phyloP scores from a whole-genome alignment of 2,113 vertebrate species.

The Indicator maculatus region DNA sequence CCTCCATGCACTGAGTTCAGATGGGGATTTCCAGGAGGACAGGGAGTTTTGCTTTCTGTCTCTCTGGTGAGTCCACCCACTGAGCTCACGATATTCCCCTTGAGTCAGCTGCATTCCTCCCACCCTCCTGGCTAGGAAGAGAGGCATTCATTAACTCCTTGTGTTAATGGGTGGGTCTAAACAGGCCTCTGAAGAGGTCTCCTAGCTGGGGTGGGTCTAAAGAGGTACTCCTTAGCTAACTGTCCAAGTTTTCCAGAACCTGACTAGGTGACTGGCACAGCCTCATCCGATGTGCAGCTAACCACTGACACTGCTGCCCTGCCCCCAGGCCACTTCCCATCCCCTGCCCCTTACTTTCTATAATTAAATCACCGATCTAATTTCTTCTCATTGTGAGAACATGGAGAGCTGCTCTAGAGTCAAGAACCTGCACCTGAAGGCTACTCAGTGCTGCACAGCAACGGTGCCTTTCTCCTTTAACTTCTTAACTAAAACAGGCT shows the following conservation, averaged over 20 bases:
- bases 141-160: neutral
- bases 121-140: neutral
- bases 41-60: neutral
- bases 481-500: neutral
- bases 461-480: neutral
- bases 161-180: neutral
- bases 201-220: neutral
- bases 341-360: neutral
- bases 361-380: neutral
- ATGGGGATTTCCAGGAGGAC: slow-evolving; percentile 17
- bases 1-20: fast-evolving
- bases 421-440: neutral
- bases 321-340: fast-evolving
- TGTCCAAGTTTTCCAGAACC: neutral
- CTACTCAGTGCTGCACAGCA: neutral
- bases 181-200: neutral
- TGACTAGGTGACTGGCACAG: neutral
- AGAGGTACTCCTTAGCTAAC: neutral
- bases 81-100: neutral
- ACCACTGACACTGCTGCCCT: neutral
- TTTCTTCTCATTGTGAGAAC: neutral
- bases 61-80: neutral
- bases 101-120: neutral
- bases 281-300: neutral
- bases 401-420: neutral